Conservation (phyloP, 2,113 vertebrate genomes). For the Chiloscyllium plagiosum region DNA sequence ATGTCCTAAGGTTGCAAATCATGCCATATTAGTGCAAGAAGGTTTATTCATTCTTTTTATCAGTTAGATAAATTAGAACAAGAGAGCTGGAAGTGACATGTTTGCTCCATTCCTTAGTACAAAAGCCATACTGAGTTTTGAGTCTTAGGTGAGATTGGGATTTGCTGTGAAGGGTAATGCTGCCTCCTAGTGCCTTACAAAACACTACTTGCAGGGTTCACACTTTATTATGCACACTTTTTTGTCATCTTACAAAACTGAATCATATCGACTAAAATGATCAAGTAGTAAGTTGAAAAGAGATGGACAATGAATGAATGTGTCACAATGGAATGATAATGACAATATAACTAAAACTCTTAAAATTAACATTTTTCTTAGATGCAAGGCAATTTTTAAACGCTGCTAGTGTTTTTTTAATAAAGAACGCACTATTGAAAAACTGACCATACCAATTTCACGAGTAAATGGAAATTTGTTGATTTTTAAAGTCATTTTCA, state of each 20-base stretch:
- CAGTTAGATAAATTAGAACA: background rate
- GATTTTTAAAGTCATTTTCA: too few species aligned
- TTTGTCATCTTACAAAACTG: background rate
- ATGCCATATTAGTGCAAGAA: background rate
- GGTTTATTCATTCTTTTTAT: background rate
- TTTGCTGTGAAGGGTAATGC: background rate
- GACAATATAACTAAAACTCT: too few species aligned
- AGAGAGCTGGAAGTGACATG: background rate
- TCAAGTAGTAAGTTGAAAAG: background rate
- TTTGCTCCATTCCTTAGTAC: background rate
- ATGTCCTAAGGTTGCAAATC: background rate
- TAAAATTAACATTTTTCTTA: too few species aligned
- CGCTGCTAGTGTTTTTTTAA: too few species aligned
- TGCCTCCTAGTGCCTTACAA: background rate
- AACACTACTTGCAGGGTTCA: background rate
- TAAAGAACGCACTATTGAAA: too few species aligned
- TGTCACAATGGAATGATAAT: too few species aligned
- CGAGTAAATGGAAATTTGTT: too few species aligned
- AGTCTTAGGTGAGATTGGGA: background rate
- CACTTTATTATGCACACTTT: background rate
- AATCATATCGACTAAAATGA: background rate
- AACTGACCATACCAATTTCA: too few species aligned
- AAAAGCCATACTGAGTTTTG: background rate
- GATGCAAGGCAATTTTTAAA: too few species aligned
- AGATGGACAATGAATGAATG: too few species aligned